Percentiles rank a stretch among this genome's conserved stretches.
Evolutionary conservation across 1,140 invertebrate genomes (phyloP).

Genomic region (Calycopis cecrops): DNA sequence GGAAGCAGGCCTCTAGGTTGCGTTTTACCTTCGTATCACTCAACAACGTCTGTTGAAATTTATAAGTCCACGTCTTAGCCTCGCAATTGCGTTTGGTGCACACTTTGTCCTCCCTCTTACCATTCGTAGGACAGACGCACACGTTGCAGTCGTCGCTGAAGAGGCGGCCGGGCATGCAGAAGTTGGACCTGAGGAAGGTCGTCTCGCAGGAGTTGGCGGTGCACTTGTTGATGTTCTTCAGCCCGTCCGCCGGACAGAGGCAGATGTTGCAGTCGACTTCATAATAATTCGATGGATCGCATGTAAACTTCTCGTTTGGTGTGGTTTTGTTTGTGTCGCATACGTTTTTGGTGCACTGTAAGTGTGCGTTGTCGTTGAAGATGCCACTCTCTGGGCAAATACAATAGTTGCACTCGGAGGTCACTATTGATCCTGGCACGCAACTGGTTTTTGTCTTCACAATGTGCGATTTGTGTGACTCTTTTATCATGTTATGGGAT

Average conservation of each 20-base stretch:
- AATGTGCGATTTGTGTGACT: conserved; percentile 32
- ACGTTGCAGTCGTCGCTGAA: conserved; percentile 69
- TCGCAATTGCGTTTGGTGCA: conserved; percentile 58
- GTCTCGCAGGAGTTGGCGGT: conserved; percentile 57
- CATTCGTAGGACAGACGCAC: conserved; percentile 67
- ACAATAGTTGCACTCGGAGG: conserved; percentile 55
- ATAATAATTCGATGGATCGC: conserved; percentile 59
- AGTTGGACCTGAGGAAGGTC: conserved; percentile 41
- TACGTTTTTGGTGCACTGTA: conserved; percentile 53
- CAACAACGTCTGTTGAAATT: conserved; percentile 38
- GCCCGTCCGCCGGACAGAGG: conserved; percentile 48
- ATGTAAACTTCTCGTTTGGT: conserved; percentile 38
- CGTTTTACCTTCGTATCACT: conserved; percentile 31
- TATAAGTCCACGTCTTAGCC: conserved; percentile 41
- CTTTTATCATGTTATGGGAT: conserved; percentile 38
- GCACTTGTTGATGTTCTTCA: conserved; percentile 56
- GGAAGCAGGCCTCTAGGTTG: conserved; percentile 51
- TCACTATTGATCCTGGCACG: conserved; percentile 46
- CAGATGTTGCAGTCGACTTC: conserved; percentile 63
- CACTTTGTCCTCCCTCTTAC: conserved; percentile 53
- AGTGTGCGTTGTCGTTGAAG: conserved; percentile 36
- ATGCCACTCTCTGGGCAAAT: conserved; percentile 52
- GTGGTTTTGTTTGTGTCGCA: conserved; percentile 32
- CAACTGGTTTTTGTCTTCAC: conserved; percentile 31
- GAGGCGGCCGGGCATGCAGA: conserved; percentile 51